Evolutionary conservation across 2,888 invertebrate species (phyloP).

Genomic region (Crossocerus cetratus): DNA sequence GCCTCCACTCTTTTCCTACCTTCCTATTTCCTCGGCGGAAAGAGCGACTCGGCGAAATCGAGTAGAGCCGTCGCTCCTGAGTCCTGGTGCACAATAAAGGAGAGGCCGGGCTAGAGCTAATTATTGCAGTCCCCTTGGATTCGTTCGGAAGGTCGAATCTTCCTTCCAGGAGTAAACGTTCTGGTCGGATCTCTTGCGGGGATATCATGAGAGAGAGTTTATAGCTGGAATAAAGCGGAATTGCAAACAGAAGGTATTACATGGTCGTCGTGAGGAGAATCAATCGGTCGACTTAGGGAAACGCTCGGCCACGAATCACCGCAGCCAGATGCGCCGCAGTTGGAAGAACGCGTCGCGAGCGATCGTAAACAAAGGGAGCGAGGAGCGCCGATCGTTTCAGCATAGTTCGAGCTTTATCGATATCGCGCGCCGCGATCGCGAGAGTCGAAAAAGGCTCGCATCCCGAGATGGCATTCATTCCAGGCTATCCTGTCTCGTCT

Average conservation of each 20-base stretch:
- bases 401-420: conserved; percentile 31
- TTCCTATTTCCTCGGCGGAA: background rate
- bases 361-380: conserved; percentile 22
- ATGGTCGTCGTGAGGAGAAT: background rate
- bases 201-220: too few relatives aligned
- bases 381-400: conserved; percentile 14
- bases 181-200: too few relatives aligned
- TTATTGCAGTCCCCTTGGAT: too few relatives aligned
- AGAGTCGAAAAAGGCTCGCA: conserved; percentile 30
- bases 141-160: too few relatives aligned
- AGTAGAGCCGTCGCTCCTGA: background rate
- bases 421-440: conserved; percentile 19
- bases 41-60: background rate
- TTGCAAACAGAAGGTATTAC: too few relatives aligned
- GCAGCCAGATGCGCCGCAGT: too few relatives aligned
- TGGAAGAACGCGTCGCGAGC: background rate
- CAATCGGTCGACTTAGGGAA: background rate
- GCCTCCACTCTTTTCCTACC: background rate
- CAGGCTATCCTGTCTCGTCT: conserved; percentile 36
- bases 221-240: too few relatives aligned
- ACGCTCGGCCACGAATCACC: background rate
- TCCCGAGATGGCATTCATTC: conserved; percentile 23
- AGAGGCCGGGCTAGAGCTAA: too few relatives aligned
- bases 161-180: too few relatives aligned
- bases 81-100: too few relatives aligned